Base-by-base conservation (phyloP, 2,888 invertebrate genomes). In the Caenorhabditis plicata region DNA sequence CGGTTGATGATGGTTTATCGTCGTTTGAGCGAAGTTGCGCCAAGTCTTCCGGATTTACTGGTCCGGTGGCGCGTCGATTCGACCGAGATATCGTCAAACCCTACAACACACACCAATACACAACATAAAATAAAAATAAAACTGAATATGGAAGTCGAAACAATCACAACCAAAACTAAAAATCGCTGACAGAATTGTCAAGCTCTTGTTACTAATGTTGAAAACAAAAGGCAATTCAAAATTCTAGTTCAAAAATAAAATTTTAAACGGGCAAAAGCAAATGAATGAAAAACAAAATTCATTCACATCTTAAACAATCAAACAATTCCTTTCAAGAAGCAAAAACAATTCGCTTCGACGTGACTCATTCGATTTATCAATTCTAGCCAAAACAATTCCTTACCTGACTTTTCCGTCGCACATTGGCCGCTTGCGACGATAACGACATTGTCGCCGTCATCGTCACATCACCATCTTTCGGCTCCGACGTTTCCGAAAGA, bases 21-120 rank as follows among this genome's bases (percentile, higher is more conserved):
- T 22, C 44, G n/a, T 23, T 33, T 11, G 46, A 27, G 13, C 41
- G 33, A 1, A 54, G 38, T 15, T 39, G 47, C 4, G 46, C 44
- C 35, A 53, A 48, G 25, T 74, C 77, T 45, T 77, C 77, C 27
- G 73, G 53, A 25, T 66, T 61, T 7, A 77, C 77, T 3, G 77
- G 77, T 2, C 77, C 77, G 5, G 77, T 77, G n/a, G 74, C 74
- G 19, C 77, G 75, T 19, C 77, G 74, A 44, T 60, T 66, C 19
- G 72, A 67, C 0, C 72, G 72, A 26, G 65, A 55, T 20, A 64
- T 55, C n/a, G 68, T 55, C 29, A 63, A 52, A 29, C 67, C 65
- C 71, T 75, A 66, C 31, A 53, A 54, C 43, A 50, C 26, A 55
- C 26, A 26, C 3, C 13, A 29, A 15, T 33, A 39, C 25, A 46